Evolutionary conservation across 2,797 vertebrate species (phyloP).

Genomic region (Girardinus metallicus): DNA sequence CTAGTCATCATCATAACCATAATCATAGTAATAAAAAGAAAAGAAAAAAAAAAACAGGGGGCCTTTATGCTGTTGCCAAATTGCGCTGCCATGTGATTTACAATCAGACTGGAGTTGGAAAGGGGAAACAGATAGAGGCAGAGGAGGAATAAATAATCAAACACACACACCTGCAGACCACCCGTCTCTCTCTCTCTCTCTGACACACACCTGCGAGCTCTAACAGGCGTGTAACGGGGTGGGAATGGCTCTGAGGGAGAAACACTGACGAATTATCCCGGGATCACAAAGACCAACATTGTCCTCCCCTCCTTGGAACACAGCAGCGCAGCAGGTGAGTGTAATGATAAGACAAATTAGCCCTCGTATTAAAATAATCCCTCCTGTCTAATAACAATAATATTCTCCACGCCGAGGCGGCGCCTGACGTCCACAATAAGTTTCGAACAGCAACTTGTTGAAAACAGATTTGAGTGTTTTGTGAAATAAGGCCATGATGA

Average conservation of each 20-base stretch:
- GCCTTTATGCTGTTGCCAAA: slow-evolving; percentile 80
- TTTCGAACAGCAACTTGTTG: slow-evolving; percentile 50
- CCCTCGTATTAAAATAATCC: slow-evolving; percentile 74
- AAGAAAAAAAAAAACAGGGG: slow-evolving; percentile 54
- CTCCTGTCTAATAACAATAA: slow-evolving; percentile 66
- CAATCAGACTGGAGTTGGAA: slow-evolving; percentile 53
- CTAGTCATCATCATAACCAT: slow-evolving; percentile 83
- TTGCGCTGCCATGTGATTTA: slow-evolving; percentile 81
- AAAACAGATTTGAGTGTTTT: slow-evolving; percentile 62
- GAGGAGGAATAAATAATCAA: slow-evolving; percentile 63
- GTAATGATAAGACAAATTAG: slow-evolving; percentile 66
- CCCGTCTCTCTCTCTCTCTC: slow-evolving; percentile 39
- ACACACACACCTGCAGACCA: slow-evolving; percentile 72
- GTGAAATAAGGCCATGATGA: slow-evolving; percentile 52
- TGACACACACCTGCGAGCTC: slow-evolving; percentile 70
- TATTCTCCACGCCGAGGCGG: slow-evolving; percentile 37
- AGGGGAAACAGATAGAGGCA: slow-evolving; percentile 53
- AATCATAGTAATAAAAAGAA: slow-evolving; percentile 79
- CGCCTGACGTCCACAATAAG: slow-evolving; percentile 42
- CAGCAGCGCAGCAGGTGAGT: slow-evolving; percentile 72
- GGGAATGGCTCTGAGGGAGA: slow-evolving; percentile 46
- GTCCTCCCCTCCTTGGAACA: slow-evolving; percentile 57
- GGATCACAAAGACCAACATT: slow-evolving; percentile 79
- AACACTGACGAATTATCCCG: slow-evolving; percentile 67
- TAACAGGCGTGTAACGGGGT: slow-evolving; percentile 51